Conservation (phyloP, 2,888 invertebrate species). For the Lycaena phlaeas region DNA sequence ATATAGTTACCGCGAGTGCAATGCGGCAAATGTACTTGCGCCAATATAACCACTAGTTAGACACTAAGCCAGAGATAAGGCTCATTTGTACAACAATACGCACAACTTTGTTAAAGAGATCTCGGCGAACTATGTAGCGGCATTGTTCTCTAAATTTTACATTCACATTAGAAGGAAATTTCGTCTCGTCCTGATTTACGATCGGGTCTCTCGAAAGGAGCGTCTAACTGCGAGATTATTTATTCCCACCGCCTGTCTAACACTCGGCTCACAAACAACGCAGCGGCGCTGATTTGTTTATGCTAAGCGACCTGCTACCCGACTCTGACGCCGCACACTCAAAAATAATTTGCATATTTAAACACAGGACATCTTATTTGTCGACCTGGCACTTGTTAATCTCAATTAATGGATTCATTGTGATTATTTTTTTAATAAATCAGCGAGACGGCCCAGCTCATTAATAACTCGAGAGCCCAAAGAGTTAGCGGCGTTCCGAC, state of each 20-base stretch:
- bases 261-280: slow-evolving; percentile 28
- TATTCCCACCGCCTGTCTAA: slow-evolving; percentile 45
- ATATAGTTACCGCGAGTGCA: slow-evolving; percentile 18
- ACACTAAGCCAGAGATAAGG: slow-evolving; percentile 29
- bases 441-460: slow-evolving; percentile 22
- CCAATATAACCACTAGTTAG: slow-evolving; percentile 12
- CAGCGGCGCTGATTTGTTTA: slow-evolving; percentile 49
- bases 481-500: slow-evolving; percentile 59
- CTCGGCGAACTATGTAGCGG: slow-evolving; percentile 36
- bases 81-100: slow-evolving; percentile 39
- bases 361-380: slow-evolving; percentile 27
- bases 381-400: slow-evolving; percentile 23
- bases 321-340: slow-evolving; percentile 42
- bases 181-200: slow-evolving; percentile 55
- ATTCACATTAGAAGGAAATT: slow-evolving; percentile 56
- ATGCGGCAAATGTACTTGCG: slow-evolving; percentile 12
- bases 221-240: slow-evolving; percentile 54
- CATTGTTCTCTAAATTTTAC: slow-evolving; percentile 55
- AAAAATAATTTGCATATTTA: slow-evolving; percentile 59
- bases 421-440: slow-evolving; percentile 38
- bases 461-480: slow-evolving; percentile 27
- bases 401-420: background rate
- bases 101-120: slow-evolving; percentile 40
- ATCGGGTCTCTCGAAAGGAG: slow-evolving; percentile 37
- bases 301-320: slow-evolving; percentile 51